Percentiles rank a stretch among this genome's conserved stretches.
Evolutionary conservation across 1,140 invertebrate genomes (phyloP).

Genomic region (Pseudomyrmex gracilis): DNA sequence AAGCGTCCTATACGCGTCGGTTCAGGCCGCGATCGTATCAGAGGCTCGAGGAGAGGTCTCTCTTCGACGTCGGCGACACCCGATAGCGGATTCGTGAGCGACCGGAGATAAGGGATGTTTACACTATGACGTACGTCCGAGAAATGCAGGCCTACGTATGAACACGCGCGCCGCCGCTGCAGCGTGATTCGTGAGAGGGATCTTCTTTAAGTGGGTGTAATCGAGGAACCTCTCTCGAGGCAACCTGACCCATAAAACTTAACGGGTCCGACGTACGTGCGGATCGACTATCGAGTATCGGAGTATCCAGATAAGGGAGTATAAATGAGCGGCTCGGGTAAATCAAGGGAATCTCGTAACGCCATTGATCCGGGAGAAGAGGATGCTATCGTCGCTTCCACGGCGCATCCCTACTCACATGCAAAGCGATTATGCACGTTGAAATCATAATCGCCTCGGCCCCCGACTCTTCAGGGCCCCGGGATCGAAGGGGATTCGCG

Average conservation of each 20-base stretch:
- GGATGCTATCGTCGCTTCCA: conserved; percentile 33
- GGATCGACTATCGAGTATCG: conserved; percentile 58
- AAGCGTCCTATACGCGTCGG: not conserved
- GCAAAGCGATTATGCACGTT: conserved; percentile 51
- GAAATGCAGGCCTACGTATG: conserved; percentile 63
- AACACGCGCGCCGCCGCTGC: conserved; percentile 59
- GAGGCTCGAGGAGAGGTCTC: conserved; percentile 4
- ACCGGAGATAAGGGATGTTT: conserved; percentile 64
- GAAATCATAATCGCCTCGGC: conserved; percentile 59
- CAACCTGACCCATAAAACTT: conserved; percentile 65
- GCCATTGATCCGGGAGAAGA: conserved; percentile 36
- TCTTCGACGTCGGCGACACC: conserved; percentile 20
- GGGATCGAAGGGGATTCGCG: not conserved
- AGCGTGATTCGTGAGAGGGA: conserved; percentile 57
- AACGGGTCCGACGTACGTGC: conserved; percentile 52
- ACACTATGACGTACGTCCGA: conserved; percentile 40
- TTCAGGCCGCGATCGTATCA: not conserved
- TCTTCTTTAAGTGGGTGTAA: conserved; percentile 61
- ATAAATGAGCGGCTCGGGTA: conserved; percentile 45
- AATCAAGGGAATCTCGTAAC: conserved; percentile 52
- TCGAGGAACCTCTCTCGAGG: conserved; percentile 63
- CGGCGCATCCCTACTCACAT: not conserved
- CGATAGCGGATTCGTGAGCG: conserved; percentile 35
- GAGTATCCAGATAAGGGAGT: conserved; percentile 29
- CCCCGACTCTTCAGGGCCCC: conserved; percentile 23